Evolutionary conservation across 2,888 invertebrate genomes (phyloP), one percentile per base, ranked within the genome.

Genomic region (Tinea semifulvella): DNA sequence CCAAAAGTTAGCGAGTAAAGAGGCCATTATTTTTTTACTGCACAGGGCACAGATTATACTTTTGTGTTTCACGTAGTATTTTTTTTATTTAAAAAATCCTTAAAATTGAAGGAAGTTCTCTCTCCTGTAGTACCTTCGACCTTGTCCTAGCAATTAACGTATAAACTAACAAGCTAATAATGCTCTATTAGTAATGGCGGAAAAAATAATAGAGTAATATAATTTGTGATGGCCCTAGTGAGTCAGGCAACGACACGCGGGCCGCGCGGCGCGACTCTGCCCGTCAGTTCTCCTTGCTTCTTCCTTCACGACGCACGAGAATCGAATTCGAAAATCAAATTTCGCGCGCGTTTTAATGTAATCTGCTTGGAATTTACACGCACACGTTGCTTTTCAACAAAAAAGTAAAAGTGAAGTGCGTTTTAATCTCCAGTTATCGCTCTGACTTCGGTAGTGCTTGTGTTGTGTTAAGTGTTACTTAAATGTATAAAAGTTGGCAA

Each of bases 351-450:
- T 22, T 31, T 22, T 13, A 40, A 3, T 22, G 6, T 40, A 22
- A 40, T 22, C 17, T 4, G 19, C 22, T 22, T 14, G 22, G 22
- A 38, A 25, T 36, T 44, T 44, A 10, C 20, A 22, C 63, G 61
- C 63, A 68, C 65, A 53, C 63, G 56, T 57, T 63, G 57, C 74
- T 75, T 74, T 76, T 68, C 20, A 20, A 50, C 51, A 58, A 66
- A 71, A 74, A 71, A 65, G 47, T 58, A 47, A 54, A 58, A 59
- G 61, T 43, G 46, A 25, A 43, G 43, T 48, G 48, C 47, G 45
- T 42, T 46, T 46, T 43, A 20, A 22, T 35, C 44, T 42, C 43
- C 44, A 42, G 44, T 43, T 31, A 31, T 31, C 7, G 10, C 14
- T 31, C 14, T 2, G 36, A 36, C 18, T 16, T 6, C 18, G 18